Base-by-base conservation (phyloP, 2,888 invertebrate species). In the Galerucella calmariensis region DNA sequence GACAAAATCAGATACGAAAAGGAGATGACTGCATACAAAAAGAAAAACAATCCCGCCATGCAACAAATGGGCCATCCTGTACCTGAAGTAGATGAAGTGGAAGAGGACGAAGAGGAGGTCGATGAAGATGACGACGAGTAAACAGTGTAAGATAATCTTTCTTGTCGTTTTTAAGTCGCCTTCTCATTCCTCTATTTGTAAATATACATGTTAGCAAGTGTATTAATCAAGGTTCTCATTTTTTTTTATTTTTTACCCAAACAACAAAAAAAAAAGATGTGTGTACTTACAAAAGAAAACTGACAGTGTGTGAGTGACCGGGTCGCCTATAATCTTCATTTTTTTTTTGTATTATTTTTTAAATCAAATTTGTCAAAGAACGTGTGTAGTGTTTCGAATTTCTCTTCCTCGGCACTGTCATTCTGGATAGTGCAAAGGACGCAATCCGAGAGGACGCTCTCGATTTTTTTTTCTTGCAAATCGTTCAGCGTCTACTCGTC, bases 1-100 rank as follows among this genome's bases (percentile, higher is more conserved):
- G 98, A 98, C 88, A 97, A 98, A 89, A 95, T 95, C 85, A 92
- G 98, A 91, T 98, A 98, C 88, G 97, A 97, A 88, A 92, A 94
- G 95, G 95, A 95, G 89, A 94, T 94, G 93, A 94, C 94, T 77
- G 94, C 94, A 69, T 95, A 95, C 89, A 95, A 95, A 88, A 94
- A 94, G 88, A 93, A 92, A 74, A 90, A 89, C 80, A 89, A 89
- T 68, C 85, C 89, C 79, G 85, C 84, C 79, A 82, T 83, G 77
- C 88, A 87, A 80, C 87, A 87, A 81, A 90, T 87, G 79, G 87
- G 87, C 77, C 89, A 88, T 77, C 91, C 90, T 79, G 92, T 92
- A 69, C 90, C 90, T 68, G 92, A 91, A 72, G 92, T 92, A 74
- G 92, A 89, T 20, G 93, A 92, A 48, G 92, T 92, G 77, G 92